These are phyloP conservation scores for Amiota minor DNA, from an alignment of 2,888 invertebrate genomes.

Conservation along the genomic window DNA sequence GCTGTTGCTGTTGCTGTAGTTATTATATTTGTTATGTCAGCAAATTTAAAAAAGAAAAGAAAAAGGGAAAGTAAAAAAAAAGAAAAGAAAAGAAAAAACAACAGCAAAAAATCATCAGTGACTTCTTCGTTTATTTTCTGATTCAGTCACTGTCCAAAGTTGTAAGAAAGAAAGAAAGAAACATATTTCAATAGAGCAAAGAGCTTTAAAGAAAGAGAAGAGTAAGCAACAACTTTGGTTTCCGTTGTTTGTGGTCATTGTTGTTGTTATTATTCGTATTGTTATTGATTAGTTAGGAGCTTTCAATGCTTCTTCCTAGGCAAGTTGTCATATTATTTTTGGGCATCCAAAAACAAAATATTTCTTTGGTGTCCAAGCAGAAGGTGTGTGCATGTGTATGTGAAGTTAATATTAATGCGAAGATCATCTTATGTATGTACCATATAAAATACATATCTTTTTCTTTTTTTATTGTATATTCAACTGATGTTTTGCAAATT, in stretches of 20 bases:
- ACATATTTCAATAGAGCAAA: background rate
- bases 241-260: too few species aligned
- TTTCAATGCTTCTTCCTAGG: too few species aligned
- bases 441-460: too few species aligned
- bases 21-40: constrained; percentile 56
- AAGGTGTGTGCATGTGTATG: background rate
- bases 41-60: constrained; percentile 39
- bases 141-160: too few species aligned
- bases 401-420: background rate
- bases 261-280: background rate
- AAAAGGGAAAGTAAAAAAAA: constrained; percentile 58
- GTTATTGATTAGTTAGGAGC: background rate
- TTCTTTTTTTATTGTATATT: background rate
- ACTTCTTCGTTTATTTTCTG: background rate
- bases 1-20: constrained; percentile 5
- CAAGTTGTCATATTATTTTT: too few species aligned
- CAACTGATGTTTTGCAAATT: too few species aligned
- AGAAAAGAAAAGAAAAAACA: background rate
- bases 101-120: constrained; percentile 24
- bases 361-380: too few species aligned
- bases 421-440: too few species aligned
- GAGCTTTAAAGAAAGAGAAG: too few species aligned
- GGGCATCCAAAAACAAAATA: too few species aligned
- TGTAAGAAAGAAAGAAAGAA: too few species aligned
- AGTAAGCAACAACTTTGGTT: too few species aligned